Percentiles rank a stretch among this genome's conserved stretches.
Conservation (phyloP, 2,113 vertebrate species). For the Macroglossus sobrinus region DNA sequence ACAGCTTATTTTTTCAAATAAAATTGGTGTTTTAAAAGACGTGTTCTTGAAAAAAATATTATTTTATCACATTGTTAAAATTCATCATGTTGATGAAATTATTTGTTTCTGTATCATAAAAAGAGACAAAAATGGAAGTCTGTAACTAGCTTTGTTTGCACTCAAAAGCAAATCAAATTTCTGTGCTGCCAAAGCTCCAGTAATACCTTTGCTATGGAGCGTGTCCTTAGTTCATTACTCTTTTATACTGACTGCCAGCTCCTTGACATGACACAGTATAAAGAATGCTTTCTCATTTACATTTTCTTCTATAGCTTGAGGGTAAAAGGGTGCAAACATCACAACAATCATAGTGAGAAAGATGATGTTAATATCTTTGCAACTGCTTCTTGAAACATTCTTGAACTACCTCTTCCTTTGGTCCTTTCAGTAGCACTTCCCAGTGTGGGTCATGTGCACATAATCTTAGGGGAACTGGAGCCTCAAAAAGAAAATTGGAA, state of each 20-base stretch:
- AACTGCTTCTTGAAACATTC: background rate
- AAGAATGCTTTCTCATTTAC: background rate
- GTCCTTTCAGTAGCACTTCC: background rate
- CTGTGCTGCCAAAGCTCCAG: background rate
- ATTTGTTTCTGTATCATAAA: background rate
- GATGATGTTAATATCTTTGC: constrained; percentile 45
- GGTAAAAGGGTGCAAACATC: background rate
- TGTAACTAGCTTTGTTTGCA: background rate
- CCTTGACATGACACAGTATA: background rate
- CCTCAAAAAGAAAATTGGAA: background rate
- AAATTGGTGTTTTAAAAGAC: background rate
- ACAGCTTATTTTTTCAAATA: background rate
- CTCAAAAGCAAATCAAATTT: background rate
- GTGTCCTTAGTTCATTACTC: background rate
- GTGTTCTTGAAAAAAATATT: background rate
- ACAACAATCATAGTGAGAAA: background rate
- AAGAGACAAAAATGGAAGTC: background rate
- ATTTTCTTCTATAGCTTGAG: constrained; percentile 1
- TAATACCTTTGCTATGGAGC: background rate
- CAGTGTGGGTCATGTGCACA: background rate
- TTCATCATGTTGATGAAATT: constrained; percentile 20
- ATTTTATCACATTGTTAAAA: background rate
- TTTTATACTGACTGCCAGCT: background rate
- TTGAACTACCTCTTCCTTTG: background rate
- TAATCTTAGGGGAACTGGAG: background rate